These are phyloP conservation scores for Pyralis farinalis DNA, from an alignment of 2,888 invertebrate genomes.

Conservation along the genomic window DNA sequence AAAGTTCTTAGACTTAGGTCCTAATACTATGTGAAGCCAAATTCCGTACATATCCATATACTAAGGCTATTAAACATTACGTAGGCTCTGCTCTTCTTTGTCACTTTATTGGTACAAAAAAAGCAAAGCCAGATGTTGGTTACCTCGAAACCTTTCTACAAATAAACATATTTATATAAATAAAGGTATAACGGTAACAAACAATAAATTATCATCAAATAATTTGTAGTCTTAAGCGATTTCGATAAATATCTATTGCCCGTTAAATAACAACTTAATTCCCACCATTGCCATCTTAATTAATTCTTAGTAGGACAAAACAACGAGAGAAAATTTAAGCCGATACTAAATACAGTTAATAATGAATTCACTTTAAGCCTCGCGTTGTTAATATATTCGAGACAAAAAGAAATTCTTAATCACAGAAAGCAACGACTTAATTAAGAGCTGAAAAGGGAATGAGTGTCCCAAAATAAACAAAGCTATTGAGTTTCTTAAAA, in stretches of 20 bases:
- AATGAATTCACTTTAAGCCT: conserved; percentile 4
- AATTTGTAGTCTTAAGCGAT: conserved; percentile 2
- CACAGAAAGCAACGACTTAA: conserved; percentile 20
- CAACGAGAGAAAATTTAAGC: neutral
- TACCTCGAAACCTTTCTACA: no score
- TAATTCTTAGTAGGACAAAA: conserved; percentile 2
- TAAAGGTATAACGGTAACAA: no score
- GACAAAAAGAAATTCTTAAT: conserved; percentile 16
- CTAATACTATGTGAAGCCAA: no score
- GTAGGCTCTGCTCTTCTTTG: no score
- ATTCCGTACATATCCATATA: no score
- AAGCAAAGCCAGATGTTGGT: no score
- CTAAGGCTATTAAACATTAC: no score
- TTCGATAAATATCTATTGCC: neutral
- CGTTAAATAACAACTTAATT: conserved; percentile 8
- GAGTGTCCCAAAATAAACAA: conserved; percentile 14
- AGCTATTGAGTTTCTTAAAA: conserved; percentile 9
- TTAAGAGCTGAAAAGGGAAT: conserved; percentile 15
- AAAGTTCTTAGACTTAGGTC: no score
- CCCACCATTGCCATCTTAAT: conserved; percentile 7
- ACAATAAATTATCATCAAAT: neutral
- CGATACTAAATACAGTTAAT: conserved; percentile 2
- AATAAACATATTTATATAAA: no score
- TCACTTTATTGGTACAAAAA: no score
- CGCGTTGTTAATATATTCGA: neutral